Evolutionary conservation across 2,797 vertebrate species (phyloP).

Genomic region (Poeciliopsis paucimaculata): DNA sequence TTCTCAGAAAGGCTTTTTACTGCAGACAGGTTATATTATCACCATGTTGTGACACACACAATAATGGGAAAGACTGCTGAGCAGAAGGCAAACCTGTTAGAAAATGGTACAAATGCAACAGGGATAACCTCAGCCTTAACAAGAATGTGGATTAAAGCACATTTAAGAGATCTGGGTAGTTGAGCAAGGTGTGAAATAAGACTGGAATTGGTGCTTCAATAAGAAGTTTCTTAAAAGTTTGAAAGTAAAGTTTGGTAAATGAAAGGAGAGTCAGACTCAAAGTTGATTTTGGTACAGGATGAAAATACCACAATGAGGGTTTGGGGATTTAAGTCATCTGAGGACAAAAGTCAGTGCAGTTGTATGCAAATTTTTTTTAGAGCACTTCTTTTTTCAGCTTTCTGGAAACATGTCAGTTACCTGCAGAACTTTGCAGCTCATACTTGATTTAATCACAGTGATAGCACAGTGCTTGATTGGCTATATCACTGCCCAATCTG

Average conservation of each 20-base stretch:
- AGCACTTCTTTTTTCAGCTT: not conserved
- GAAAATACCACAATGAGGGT: not conserved
- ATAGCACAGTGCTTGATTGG: not conserved
- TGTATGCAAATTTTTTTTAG: not conserved
- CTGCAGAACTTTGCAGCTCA: not conserved
- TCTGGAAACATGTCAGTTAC: not conserved
- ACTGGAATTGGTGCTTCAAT: not conserved
- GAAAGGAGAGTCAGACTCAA: not conserved
- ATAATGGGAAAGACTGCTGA: not conserved
- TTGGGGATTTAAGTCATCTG: not conserved
- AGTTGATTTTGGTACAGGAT: not conserved
- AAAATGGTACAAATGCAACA: not conserved
- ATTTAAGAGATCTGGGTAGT: not conserved
- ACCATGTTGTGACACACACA: not conserved
- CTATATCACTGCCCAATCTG: not conserved
- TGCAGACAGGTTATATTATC: not conserved
- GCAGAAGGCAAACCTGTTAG: not conserved
- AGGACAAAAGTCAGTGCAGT: not conserved
- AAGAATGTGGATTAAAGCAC: not conserved
- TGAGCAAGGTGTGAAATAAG: not conserved
- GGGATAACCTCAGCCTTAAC: not conserved
- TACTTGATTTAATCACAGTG: not conserved
- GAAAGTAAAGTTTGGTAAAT: not conserved
- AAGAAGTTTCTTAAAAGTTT: too few species aligned
- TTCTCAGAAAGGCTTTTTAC: not conserved